Evolutionary conservation across 2,888 invertebrate species (phyloP).

Genomic region (Agonopterix heracliana): DNA sequence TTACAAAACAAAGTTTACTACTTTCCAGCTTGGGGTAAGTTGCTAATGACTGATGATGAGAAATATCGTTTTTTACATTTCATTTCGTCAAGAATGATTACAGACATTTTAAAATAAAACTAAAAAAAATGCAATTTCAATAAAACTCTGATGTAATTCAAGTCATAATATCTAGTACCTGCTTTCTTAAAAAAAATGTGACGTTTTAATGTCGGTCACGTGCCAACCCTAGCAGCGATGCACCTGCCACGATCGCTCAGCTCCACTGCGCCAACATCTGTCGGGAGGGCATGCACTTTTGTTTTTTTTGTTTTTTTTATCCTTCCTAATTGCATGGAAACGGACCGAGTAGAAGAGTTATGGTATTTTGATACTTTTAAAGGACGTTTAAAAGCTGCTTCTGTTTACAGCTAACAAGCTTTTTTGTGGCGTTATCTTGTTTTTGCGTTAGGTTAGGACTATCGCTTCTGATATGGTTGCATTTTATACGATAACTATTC

Average conservation of each 20-base stretch:
- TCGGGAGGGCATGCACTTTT: conserved; percentile 50
- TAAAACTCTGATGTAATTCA: too few species aligned
- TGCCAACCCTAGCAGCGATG: conserved; percentile 47
- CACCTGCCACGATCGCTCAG: conserved; percentile 66
- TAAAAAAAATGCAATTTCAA: too few species aligned
- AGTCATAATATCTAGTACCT: not conserved
- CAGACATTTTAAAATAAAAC: too few species aligned
- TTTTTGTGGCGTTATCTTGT: not conserved
- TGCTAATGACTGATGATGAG: too few species aligned
- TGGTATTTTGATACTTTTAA: conserved; percentile 32
- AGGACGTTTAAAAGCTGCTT: conserved; percentile 6
- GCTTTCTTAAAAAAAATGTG: not conserved
- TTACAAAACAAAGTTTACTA: too few species aligned
- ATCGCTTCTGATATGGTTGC: too few species aligned
- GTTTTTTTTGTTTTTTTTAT: conserved; percentile 32
- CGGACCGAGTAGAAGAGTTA: conserved; percentile 34
- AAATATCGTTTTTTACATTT: too few species aligned
- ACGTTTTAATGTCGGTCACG: conserved; percentile 6
- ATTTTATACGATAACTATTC: too few species aligned
- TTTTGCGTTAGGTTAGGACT: too few species aligned
- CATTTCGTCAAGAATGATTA: too few species aligned
- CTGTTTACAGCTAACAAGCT: conserved; percentile 1
- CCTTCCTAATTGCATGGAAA: conserved; percentile 48
- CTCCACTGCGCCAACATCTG: conserved; percentile 63
- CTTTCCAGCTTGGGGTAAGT: too few species aligned